Percentiles rank a stretch among this genome's conserved stretches.
Evolutionary conservation across 2,888 invertebrate genomes (phyloP).

Genomic region (Sthenelais limicola): DNA sequence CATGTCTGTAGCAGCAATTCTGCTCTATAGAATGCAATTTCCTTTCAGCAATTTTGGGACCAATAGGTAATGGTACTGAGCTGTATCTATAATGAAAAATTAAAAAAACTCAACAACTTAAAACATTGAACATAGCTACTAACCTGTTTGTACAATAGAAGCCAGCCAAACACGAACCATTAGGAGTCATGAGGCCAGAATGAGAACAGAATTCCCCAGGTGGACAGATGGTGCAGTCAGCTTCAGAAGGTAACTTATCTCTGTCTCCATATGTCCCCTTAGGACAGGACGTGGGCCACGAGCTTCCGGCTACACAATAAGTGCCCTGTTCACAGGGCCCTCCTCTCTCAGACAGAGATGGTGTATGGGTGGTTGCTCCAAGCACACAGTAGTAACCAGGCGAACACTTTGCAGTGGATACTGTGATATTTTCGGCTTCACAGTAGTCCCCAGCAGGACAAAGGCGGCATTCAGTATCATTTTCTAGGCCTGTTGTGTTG

Average conservation of each 20-base stretch:
- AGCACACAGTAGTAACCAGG: conserved; percentile 67
- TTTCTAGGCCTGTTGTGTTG: conserved; percentile 63
- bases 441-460: conserved; percentile 68
- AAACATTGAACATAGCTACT: too few relatives aligned
- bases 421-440: conserved; percentile 63
- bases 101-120: too few relatives aligned
- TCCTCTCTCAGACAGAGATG: conserved; percentile 56
- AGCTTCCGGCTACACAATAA: conserved; percentile 62
- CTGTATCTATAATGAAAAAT: too few relatives aligned
- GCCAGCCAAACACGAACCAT: conserved; percentile 65
- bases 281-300: conserved; percentile 61
- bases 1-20: too few relatives aligned
- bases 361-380: conserved; percentile 58
- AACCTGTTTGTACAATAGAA: conserved; percentile 63
- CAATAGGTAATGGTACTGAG: too few relatives aligned
- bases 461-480: conserved; percentile 59
- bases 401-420: conserved; percentile 63
- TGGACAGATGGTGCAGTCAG: conserved; percentile 66
- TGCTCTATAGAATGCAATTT: too few relatives aligned
- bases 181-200: conserved; percentile 59
- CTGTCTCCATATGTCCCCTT: conserved; percentile 67
- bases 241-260: conserved; percentile 58
- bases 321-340: conserved; percentile 66
- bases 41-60: too few relatives aligned
- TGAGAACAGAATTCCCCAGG: conserved; percentile 67